Evolutionary conservation across 2,113 vertebrate species (phyloP).

Genomic region (Ranitomeya imitator): DNA sequence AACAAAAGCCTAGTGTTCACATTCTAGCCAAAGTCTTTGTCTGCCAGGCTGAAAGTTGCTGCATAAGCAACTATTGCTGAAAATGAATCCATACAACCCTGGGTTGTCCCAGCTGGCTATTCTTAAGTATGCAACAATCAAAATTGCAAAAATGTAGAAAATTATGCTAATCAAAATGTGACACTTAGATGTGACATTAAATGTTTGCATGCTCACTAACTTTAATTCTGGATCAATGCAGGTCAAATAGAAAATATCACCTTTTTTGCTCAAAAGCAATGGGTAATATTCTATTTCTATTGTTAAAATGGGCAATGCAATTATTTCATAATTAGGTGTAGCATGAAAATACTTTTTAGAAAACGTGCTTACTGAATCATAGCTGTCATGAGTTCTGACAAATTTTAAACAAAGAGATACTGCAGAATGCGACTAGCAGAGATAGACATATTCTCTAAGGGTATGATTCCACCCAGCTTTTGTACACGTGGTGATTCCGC

Average conservation of each 20-base stretch:
- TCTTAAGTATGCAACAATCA: conserved; percentile 19
- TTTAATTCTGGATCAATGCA: neutral
- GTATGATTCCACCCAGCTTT: too few relatives aligned
- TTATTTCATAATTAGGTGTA: too few relatives aligned
- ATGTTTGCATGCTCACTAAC: neutral
- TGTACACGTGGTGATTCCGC: too few relatives aligned
- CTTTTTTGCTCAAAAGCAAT: neutral
- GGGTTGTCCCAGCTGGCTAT: conserved; percentile 27
- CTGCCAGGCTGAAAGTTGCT: conserved; percentile 9
- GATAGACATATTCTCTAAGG: too few relatives aligned
- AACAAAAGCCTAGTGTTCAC: conserved; percentile 2
- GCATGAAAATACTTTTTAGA: too few relatives aligned
- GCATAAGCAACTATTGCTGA: conserved; percentile 6
- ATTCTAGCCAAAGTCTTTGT: conserved; percentile 32
- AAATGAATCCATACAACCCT: neutral
- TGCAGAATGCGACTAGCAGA: too few relatives aligned
- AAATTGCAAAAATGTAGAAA: neutral
- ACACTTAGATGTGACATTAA: neutral
- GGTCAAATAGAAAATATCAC: neutral
- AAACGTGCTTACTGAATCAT: too few relatives aligned
- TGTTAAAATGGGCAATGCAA: neutral
- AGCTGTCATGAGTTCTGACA: too few relatives aligned
- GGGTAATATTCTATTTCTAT: neutral
- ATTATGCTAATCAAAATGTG: neutral
- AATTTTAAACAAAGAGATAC: too few relatives aligned